phyloP scores from a whole-genome alignment of 2,797 vertebrate species.

The Cetoscarus ocellatus region DNA sequence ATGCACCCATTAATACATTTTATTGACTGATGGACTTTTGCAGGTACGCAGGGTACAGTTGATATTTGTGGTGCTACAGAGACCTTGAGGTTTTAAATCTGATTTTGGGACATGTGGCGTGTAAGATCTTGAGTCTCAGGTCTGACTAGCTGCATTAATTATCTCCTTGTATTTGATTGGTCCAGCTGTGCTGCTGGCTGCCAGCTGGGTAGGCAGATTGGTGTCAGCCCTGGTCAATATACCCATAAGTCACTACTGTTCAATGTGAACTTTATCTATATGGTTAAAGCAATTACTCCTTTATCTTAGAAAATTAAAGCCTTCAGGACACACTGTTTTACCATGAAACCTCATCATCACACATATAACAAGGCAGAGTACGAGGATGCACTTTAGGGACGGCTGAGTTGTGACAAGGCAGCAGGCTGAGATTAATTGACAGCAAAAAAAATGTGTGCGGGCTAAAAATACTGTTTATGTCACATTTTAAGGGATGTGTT shows the following conservation, averaged over 20 bases:
- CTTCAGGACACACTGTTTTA: background rate
- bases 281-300: constrained; percentile 5
- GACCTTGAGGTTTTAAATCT: constrained; percentile 10
- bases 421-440: constrained; percentile 62
- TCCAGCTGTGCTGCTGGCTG: constrained; percentile 58
- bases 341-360: background rate
- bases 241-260: constrained; percentile 40
- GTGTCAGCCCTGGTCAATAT: constrained; percentile 46
- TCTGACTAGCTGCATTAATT: constrained; percentile 38
- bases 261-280: constrained; percentile 40
- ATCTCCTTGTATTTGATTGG: constrained; percentile 42
- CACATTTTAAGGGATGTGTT: constrained; percentile 51
- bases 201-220: constrained; percentile 36
- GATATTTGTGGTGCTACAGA: constrained; percentile 1
- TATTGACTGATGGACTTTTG: background rate
- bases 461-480: constrained; percentile 58
- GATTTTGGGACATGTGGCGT: constrained; percentile 21
- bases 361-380: background rate
- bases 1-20: background rate
- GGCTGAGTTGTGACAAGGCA: constrained; percentile 59
- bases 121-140: constrained; percentile 14
- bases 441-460: constrained; percentile 33
- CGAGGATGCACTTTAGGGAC: constrained; percentile 34
- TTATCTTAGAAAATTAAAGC: background rate
- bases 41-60: background rate